A percentile compares a stretch with the other conserved stretches of the same genome.
Evolutionary conservation across 2,888 invertebrate species (phyloP).

Genomic region (Pinctada fucata): DNA sequence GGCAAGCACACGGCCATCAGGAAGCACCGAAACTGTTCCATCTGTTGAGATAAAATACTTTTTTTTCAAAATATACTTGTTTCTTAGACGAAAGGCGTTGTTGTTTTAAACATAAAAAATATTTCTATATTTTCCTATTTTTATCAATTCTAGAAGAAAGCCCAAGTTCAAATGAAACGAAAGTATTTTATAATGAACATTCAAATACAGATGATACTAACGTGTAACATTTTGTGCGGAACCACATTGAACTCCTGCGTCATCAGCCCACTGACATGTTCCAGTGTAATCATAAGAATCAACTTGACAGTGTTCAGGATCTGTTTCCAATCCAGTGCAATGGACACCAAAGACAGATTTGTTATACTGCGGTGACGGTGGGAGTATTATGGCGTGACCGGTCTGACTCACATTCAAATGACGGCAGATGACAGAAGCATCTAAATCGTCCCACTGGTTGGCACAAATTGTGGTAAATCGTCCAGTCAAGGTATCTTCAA

Average conservation of each 20-base stretch:
- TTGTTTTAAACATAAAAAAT: too few relatives aligned
- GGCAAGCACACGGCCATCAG: slow-evolving; percentile 23
- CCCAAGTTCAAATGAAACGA: too few relatives aligned
- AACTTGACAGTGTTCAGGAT: not conserved
- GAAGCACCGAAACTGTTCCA: not conserved
- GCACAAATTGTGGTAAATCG: slow-evolving; percentile 13
- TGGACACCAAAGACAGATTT: not conserved
- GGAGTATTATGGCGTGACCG: not conserved
- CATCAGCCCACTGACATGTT: not conserved
- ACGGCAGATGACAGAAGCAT: slow-evolving; percentile 26
- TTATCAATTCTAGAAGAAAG: too few relatives aligned
- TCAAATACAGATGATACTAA: too few relatives aligned
- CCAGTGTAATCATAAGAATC: not conserved
- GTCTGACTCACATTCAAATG: not conserved
- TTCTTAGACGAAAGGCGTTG: too few relatives aligned
- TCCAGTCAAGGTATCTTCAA: not conserved
- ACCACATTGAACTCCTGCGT: slow-evolving; percentile 5
- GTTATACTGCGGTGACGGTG: not conserved
- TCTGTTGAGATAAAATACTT: too few relatives aligned
- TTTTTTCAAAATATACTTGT: too few relatives aligned
- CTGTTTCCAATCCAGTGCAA: slow-evolving; percentile 6
- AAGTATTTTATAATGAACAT: too few relatives aligned
- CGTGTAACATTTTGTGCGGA: too few relatives aligned
- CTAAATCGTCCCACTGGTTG: slow-evolving; percentile 18
- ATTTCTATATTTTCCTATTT: too few relatives aligned